phyloP scores from a whole-genome alignment of 1,140 invertebrate species.

The Anoplolepis gracilipes region DNA sequence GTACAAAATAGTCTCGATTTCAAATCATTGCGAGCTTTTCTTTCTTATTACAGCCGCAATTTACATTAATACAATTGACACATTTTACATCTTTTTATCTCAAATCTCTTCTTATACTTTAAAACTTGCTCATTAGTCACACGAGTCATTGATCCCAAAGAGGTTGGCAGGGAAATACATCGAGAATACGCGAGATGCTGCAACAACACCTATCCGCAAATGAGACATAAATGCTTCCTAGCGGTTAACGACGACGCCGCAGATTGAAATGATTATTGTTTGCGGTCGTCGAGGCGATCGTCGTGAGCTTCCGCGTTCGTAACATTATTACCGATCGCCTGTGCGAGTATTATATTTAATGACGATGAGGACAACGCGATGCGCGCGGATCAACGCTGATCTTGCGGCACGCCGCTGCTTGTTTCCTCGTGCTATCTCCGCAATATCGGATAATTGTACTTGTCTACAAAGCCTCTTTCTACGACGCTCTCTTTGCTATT shows the following conservation, averaged over 20 bases:
- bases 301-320: conserved; percentile 76
- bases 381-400: conserved; percentile 52
- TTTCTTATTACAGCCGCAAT: not conserved
- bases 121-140: conserved; percentile 11
- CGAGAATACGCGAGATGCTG: not conserved
- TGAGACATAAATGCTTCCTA: conserved; percentile 77
- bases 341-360: conserved; percentile 68
- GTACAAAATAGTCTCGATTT: not conserved
- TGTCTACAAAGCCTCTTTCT: conserved; percentile 52
- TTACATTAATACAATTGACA: not conserved
- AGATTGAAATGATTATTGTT: conserved; percentile 80
- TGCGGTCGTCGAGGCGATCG: conserved; percentile 70
- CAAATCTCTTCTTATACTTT: not conserved
- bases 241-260: conserved; percentile 73
- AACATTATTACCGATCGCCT: conserved; percentile 64
- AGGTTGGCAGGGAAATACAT: conserved; percentile 6
- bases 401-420: conserved; percentile 79
- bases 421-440: conserved; percentile 65
- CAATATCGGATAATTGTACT: conserved; percentile 54
- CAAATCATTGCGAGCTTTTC: not conserved
- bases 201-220: conserved; percentile 72
- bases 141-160: conserved; percentile 1
- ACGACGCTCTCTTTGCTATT: conserved; percentile 34
- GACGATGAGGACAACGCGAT: conserved; percentile 63
- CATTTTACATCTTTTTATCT: not conserved